Percentiles rank a stretch among this genome's conserved stretches.
Evolutionary conservation across 1,140 invertebrate genomes (phyloP).

Genomic region (Drosophila ficusphila): DNA sequence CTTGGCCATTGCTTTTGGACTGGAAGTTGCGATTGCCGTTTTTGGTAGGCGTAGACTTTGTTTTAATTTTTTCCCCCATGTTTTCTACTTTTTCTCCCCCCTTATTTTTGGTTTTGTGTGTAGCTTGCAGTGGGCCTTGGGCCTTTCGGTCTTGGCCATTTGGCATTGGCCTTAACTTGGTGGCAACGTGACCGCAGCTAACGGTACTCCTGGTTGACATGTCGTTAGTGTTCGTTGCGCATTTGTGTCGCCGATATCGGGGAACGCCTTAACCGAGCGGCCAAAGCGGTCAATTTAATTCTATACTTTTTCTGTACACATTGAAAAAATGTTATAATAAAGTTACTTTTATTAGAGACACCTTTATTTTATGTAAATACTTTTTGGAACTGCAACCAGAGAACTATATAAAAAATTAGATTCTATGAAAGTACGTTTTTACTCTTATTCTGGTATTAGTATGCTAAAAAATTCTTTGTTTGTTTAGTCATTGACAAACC

Average conservation of each 20-base stretch:
- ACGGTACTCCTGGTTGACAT: constrained; percentile 72
- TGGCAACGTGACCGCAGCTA: constrained; percentile 70
- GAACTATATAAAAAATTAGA: too few relatives aligned
- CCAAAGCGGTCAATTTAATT: background rate
- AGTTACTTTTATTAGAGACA: background rate
- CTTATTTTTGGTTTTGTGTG: constrained; percentile 18
- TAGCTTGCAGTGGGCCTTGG: background rate
- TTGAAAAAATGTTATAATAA: background rate
- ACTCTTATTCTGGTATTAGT: too few relatives aligned
- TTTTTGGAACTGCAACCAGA: too few relatives aligned
- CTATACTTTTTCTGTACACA: background rate
- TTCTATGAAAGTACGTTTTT: too few relatives aligned
- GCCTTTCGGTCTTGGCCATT: constrained; percentile 1
- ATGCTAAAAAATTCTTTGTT: background rate
- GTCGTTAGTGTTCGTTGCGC: constrained; percentile 57
- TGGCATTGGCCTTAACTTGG: constrained; percentile 10
- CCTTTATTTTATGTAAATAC: too few relatives aligned
- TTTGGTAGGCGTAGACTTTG: constrained; percentile 63
- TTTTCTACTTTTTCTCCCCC: background rate
- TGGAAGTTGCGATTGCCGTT: constrained; percentile 57
- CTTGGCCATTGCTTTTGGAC: background rate
- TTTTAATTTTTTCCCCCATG: constrained; percentile 30
- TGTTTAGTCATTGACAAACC: background rate
- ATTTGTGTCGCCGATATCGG: constrained; percentile 33
- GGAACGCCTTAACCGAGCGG: background rate